phyloP scores from a whole-genome alignment of 2,888 invertebrate genomes.

The Hirtodrosophila alboralis region DNA sequence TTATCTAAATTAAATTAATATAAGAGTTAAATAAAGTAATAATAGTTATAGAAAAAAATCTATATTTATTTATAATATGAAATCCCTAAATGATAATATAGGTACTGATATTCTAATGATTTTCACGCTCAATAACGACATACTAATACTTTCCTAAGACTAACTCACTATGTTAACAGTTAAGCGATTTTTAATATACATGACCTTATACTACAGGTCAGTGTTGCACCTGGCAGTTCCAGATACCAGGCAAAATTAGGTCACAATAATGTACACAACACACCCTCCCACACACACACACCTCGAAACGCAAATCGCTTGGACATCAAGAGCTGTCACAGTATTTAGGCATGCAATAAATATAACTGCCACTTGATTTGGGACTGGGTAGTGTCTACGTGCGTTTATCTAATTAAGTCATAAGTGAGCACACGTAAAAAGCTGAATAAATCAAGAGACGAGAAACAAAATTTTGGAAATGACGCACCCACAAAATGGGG shows the following conservation, averaged over 20 bases:
- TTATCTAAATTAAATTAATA: no score
- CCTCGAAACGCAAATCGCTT: slow-evolving; percentile 15
- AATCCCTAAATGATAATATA: no score
- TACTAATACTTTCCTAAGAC: no score
- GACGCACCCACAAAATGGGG: slow-evolving; percentile 28
- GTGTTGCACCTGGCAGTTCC: slow-evolving; percentile 45
- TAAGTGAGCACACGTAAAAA: slow-evolving; percentile 23
- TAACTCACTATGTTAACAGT: slow-evolving; percentile 5
- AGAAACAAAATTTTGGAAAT: slow-evolving; percentile 31
- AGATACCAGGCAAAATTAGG: slow-evolving; percentile 48
- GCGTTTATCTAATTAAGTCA: slow-evolving; percentile 62
- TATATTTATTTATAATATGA: no score
- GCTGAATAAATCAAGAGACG: slow-evolving; percentile 29
- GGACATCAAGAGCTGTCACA: slow-evolving; percentile 19
- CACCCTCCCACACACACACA: slow-evolving; percentile 11
- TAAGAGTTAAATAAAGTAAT: no score
- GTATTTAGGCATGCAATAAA: slow-evolving; percentile 42
- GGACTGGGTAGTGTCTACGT: slow-evolving; percentile 45
- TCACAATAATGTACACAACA: slow-evolving; percentile 48
- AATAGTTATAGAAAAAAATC: no score
- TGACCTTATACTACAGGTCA: slow-evolving; percentile 56
- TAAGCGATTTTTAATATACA: slow-evolving; percentile 42
- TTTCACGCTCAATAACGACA: no score
- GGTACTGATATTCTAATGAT: no score
- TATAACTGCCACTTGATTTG: slow-evolving; percentile 43